phyloP scores from a whole-genome alignment of 2,113 vertebrate genomes.

The Trichechus manatus region DNA sequence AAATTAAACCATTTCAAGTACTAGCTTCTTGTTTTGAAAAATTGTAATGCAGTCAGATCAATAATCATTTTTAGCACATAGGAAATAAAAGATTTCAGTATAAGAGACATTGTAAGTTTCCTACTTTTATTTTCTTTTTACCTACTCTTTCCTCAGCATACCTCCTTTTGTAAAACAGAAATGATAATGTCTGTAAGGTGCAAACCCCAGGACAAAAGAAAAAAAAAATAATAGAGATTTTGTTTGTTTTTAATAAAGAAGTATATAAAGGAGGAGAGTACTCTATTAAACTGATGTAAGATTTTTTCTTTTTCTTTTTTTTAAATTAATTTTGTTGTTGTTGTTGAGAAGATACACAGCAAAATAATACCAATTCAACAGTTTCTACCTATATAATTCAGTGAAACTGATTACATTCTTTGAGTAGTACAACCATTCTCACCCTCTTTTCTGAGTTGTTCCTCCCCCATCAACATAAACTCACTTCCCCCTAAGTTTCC shows the following conservation, averaged over 20 bases:
- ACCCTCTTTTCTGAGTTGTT: neutral
- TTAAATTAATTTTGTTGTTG: no score
- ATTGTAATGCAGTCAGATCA: neutral
- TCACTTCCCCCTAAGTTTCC: neutral
- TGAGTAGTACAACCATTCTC: no score
- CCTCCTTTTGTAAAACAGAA: neutral
- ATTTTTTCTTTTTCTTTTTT: no score
- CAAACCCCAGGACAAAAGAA: neutral
- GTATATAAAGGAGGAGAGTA: neutral
- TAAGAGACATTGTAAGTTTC: neutral
- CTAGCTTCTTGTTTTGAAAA: conserved; percentile 31
- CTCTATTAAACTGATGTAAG: neutral
- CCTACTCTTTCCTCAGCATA: neutral
- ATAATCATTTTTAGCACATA: neutral
- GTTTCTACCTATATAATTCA: neutral
- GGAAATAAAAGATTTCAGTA: neutral
- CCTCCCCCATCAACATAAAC: neutral
- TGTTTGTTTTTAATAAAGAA: neutral
- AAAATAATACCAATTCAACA: neutral
- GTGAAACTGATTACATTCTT: no score
- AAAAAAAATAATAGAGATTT: neutral
- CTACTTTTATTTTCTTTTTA: neutral
- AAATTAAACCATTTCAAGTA: neutral
- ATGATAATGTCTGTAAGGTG: neutral
- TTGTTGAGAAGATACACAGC: neutral